These are phyloP conservation scores for Drosophila mimica DNA, from an alignment of 2,888 invertebrate species.

Conservation along the genomic window DNA sequence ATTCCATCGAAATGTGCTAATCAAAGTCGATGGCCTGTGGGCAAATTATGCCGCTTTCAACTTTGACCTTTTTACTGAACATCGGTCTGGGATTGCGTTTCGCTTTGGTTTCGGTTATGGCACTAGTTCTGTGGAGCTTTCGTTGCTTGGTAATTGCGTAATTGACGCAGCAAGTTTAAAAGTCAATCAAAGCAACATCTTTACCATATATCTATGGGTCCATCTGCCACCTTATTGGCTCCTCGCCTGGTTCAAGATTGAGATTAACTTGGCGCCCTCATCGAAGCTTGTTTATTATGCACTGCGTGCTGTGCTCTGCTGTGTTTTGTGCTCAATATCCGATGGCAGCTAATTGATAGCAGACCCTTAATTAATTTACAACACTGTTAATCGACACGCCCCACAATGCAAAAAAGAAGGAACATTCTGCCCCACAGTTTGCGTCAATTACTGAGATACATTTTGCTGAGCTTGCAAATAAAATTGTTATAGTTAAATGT, in stretches of 20 bases:
- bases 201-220: conserved; percentile 10
- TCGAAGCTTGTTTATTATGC: conserved; percentile 14
- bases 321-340: conserved; percentile 42
- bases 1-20: conserved; percentile 1
- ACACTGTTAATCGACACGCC: conserved; percentile 29
- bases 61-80: conserved; percentile 26
- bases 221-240: conserved; percentile 9
- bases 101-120: neutral
- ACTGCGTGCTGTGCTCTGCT: conserved; percentile 47
- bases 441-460: conserved; percentile 36
- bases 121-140: neutral
- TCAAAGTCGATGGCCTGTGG: neutral
- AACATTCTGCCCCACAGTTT: conserved; percentile 26
- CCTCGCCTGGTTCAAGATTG: conserved; percentile 25
- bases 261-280: conserved; percentile 18
- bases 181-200: conserved; percentile 63
- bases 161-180: conserved; percentile 46
- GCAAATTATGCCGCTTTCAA: conserved; percentile 2
- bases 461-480: conserved; percentile 20
- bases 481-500: conserved; percentile 31
- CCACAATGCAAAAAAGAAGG: conserved; percentile 1
- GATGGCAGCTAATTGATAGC: conserved; percentile 67
- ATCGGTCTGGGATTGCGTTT: neutral
- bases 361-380: conserved; percentile 63
- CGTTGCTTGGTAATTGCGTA: conserved; percentile 47